Conservation (phyloP, 2,113 vertebrate species). For the Poecilia latipinna region DNA sequence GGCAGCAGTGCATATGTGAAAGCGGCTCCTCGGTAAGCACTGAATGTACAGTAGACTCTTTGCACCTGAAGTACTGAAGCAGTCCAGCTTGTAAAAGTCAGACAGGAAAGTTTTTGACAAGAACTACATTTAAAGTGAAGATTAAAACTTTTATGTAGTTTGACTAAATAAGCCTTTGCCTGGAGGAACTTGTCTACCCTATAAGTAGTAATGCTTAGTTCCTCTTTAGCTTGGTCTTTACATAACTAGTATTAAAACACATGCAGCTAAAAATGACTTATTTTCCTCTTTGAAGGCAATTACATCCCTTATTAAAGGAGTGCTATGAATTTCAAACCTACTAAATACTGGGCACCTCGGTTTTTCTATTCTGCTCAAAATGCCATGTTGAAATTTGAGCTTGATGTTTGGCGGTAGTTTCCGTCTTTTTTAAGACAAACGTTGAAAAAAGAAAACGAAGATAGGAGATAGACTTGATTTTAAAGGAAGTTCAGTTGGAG, state of each 20-base stretch:
- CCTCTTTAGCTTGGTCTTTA: constrained; percentile 24
- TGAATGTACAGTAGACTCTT: not conserved
- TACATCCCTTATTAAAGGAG: not conserved
- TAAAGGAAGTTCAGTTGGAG: not conserved
- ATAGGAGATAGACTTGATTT: not conserved
- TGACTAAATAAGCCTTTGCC: constrained; percentile 9
- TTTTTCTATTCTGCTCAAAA: too few species aligned
- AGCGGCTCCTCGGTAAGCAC: not conserved
- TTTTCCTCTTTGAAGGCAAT: too few species aligned
- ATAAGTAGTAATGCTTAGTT: constrained; percentile 19
- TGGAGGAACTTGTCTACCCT: not conserved
- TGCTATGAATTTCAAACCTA: too few species aligned
- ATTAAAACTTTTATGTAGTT: constrained; percentile 3
- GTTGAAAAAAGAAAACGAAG: not conserved
- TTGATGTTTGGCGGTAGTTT: too few species aligned
- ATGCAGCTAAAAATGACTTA: not conserved
- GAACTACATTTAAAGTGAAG: not conserved
- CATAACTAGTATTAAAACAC: constrained; percentile 14
- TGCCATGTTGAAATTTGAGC: too few species aligned
- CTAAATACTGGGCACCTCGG: too few species aligned
- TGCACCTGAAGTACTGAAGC: not conserved
- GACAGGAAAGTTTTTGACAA: not conserved
- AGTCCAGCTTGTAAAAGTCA: not conserved
- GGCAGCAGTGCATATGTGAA: not conserved
- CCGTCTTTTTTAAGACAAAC: too few species aligned